A percentile compares a stretch with the other conserved stretches of the same genome.
Conservation (phyloP, 2,113 vertebrate species). For the Tamias sibiricus region DNA sequence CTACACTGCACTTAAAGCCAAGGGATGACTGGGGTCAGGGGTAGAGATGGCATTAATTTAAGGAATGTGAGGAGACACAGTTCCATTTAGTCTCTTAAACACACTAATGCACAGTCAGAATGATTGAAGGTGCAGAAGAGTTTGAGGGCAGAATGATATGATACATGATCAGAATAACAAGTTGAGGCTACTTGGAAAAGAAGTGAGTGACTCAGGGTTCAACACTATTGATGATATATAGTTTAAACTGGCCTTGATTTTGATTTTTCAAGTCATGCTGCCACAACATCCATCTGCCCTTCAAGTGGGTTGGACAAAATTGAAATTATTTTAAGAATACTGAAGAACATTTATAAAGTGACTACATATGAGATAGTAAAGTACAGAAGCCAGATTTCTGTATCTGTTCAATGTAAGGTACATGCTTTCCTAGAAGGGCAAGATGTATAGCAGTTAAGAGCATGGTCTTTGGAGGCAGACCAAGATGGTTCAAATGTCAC, state of each 20-base stretch:
- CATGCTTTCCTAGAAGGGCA: constrained; percentile 28
- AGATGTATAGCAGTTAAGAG: background rate
- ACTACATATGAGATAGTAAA: background rate
- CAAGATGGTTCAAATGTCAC: constrained; percentile 13
- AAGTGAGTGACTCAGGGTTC: background rate
- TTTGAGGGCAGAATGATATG: constrained; percentile 73
- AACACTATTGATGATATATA: constrained; percentile 42
- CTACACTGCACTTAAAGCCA: background rate
- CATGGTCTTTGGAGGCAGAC: background rate
- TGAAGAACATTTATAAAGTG: constrained; percentile 14
- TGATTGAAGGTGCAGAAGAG: constrained; percentile 69
- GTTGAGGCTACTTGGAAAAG: constrained; percentile 28
- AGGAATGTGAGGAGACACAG: constrained; percentile 45
- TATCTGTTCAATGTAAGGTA: constrained; percentile 44
- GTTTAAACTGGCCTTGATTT: constrained; percentile 21
- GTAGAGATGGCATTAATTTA: constrained; percentile 52
- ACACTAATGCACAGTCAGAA: constrained; percentile 68
- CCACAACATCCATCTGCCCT: background rate
- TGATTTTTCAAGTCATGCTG: constrained; percentile 47
- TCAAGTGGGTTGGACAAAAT: constrained; percentile 21
- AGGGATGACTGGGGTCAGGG: background rate
- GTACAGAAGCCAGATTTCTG: background rate
- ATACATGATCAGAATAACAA: constrained; percentile 68
- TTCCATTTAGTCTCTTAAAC: constrained; percentile 74
- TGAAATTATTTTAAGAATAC: constrained; percentile 56